Conservation (phyloP, 2,113 vertebrate species). For the Pongo pygmaeus region DNA sequence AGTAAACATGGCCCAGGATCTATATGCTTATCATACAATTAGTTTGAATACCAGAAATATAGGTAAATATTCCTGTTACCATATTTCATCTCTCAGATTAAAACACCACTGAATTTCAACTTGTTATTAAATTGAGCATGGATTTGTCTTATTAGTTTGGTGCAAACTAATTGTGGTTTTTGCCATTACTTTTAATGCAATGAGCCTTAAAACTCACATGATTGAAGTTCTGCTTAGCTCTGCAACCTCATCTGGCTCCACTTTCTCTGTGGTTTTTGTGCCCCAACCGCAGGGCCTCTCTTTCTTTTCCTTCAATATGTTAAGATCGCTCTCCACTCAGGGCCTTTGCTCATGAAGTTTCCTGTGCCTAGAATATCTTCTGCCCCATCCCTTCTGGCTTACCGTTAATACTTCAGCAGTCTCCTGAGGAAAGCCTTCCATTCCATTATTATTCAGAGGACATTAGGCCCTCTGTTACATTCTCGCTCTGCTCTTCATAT, state of each 20-base stretch:
- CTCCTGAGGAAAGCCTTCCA: not conserved
- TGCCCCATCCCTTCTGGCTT: not conserved
- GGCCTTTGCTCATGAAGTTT: not conserved
- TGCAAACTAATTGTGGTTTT: no score
- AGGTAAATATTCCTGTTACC: not conserved
- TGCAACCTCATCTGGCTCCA: not conserved
- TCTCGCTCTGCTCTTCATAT: not conserved
- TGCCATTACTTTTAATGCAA: no score
- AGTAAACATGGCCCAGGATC: not conserved
- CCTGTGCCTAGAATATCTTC: not conserved
- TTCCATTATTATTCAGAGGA: not conserved
- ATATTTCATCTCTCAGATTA: not conserved
- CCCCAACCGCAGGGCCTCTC: not conserved
- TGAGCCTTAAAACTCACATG: not conserved
- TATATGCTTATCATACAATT: not conserved
- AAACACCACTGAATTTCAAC: fast-evolving
- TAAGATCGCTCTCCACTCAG: not conserved
- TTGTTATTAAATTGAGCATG: not conserved
- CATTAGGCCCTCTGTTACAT: not conserved
- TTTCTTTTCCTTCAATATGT: not conserved
- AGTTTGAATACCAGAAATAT: not conserved
- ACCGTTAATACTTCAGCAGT: not conserved
- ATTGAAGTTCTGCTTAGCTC: not conserved
- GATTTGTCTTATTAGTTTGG: not conserved
- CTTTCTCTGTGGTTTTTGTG: not conserved